Evolutionary conservation across 1,140 invertebrate genomes (phyloP).

Genomic region (Carcinoscorpius rotundicauda): DNA sequence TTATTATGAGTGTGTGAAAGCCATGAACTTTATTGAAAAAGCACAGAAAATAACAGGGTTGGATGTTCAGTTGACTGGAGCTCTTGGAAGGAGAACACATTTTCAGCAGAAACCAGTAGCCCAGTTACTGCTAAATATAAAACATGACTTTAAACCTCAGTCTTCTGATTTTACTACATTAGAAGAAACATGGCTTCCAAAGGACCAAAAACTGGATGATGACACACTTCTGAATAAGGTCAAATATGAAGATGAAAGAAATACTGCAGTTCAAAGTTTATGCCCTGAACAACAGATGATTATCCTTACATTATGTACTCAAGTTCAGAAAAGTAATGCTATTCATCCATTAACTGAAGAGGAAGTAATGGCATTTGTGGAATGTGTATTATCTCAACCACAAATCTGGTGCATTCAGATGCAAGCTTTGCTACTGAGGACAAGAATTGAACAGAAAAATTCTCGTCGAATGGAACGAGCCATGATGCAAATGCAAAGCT

Average conservation of each 20-base stretch:
- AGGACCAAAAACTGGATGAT: slow-evolving; percentile 59
- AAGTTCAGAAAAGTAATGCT: slow-evolving; percentile 49
- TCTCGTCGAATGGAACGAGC: slow-evolving; percentile 70
- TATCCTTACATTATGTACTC: slow-evolving; percentile 57
- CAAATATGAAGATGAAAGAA: slow-evolving; percentile 48
- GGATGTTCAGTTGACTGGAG: slow-evolving; percentile 51
- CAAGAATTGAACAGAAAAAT: slow-evolving; percentile 56
- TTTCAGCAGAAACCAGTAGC: slow-evolving; percentile 68
- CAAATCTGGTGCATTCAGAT: slow-evolving; percentile 50
- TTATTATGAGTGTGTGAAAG: slow-evolving; percentile 55
- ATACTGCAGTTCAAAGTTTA: slow-evolving; percentile 42
- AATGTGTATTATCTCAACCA: slow-evolving; percentile 33
- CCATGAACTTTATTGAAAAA: slow-evolving; percentile 49
- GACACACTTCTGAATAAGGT: slow-evolving; percentile 68
- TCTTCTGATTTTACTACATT: slow-evolving; percentile 21
- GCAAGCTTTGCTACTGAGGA: slow-evolving; percentile 54
- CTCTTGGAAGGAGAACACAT: slow-evolving; percentile 75
- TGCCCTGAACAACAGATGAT: slow-evolving; percentile 60
- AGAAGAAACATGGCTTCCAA: slow-evolving; percentile 21
- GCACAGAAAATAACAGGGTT: slow-evolving; percentile 49
- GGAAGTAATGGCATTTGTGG: slow-evolving; percentile 57
- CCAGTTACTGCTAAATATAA: slow-evolving; percentile 59
- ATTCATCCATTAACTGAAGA: slow-evolving; percentile 62
- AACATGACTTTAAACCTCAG: slow-evolving; percentile 28
- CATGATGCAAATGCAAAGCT: slow-evolving; percentile 65